Evolutionary conservation across 2,888 invertebrate genomes (phyloP), one percentile per base, ranked within the genome.

Genomic region (Orthosia incerta): DNA sequence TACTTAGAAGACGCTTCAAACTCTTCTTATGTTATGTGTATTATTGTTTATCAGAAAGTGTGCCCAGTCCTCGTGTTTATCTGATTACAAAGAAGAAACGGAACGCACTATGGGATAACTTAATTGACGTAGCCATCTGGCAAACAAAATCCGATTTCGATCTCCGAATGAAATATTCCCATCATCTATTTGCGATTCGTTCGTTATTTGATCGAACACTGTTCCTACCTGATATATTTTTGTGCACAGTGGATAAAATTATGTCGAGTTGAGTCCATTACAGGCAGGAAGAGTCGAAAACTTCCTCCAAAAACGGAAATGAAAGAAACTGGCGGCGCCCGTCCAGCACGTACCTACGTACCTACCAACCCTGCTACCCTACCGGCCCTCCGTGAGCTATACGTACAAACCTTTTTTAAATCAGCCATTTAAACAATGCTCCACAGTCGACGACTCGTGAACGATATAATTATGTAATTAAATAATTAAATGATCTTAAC

Each of bases 251-350:
- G 83, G 79, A 83, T 82, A 88, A 87, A 90, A 89, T 88, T 85
- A 86, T 82, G 79, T 86, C 82, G 84, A 87, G 88, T 85, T 86
- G 87, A 90, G 88, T 90, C 92, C 90, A 92, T 92, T 93, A 92
- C 87, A 88, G 87, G 83, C 92, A 91, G 92, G 92, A 93, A 93
- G 89, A 91, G 90, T 88, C 88, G 89, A 89, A 91, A 91, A 87
- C 88, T 90, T 90, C 89, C 89, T 89, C 86, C 85, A 86, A 85
- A 87, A 89, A 83, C 91, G 93, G 92, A 93, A 93, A 93, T 93
- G 93, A 93, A 93, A 92, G 91, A 90, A 90, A 89, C 89, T 89
- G 90, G 80, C 88, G 88, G 77, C 88, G 89, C 86, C 86, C 89
- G 89, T 87, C 86, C 86, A 87, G 89, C 89, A 87, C 86, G 89